Percentiles rank a stretch among this genome's conserved stretches.
These are phyloP conservation scores for Cnemophilus loriae DNA, from an alignment of 2,113 vertebrate genomes.

Conservation along the genomic window DNA sequence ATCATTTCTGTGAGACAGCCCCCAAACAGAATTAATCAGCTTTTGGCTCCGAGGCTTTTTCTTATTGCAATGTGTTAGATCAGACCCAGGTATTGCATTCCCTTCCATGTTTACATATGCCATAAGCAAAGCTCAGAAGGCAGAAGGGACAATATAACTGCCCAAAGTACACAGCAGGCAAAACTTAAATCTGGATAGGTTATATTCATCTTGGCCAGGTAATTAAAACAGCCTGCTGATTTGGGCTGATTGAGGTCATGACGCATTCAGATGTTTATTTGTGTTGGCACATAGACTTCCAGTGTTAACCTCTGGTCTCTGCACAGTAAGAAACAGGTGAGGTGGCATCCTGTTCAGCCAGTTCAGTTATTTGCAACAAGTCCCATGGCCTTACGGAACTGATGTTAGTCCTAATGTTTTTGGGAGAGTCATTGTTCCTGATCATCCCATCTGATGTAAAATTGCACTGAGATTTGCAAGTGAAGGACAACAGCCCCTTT, in stretches of 20 bases:
- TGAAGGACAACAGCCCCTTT: background rate
- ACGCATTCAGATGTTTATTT: background rate
- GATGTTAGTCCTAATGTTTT: background rate
- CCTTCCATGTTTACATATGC: background rate
- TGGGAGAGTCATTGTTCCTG: background rate
- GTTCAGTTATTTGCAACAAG: background rate
- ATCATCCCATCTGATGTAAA: background rate
- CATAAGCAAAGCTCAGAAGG: background rate
- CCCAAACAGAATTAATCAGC: background rate
- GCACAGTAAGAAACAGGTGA: background rate
- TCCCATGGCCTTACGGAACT: background rate
- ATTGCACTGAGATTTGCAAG: background rate
- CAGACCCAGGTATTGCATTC: background rate
- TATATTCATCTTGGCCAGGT: background rate
- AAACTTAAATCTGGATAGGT: background rate
- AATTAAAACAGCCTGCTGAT: background rate
- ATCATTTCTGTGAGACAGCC: rapidly evolving
- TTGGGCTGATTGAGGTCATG: background rate
- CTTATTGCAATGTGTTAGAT: background rate
- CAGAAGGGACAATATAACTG: background rate
- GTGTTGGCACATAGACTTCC: background rate
- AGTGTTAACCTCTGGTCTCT: background rate
- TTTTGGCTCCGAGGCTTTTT: background rate
- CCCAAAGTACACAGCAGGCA: background rate
- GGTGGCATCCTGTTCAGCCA: background rate